phyloP scores from a whole-genome alignment of 1,140 invertebrate genomes.

The Dreissena rostriformis region DNA sequence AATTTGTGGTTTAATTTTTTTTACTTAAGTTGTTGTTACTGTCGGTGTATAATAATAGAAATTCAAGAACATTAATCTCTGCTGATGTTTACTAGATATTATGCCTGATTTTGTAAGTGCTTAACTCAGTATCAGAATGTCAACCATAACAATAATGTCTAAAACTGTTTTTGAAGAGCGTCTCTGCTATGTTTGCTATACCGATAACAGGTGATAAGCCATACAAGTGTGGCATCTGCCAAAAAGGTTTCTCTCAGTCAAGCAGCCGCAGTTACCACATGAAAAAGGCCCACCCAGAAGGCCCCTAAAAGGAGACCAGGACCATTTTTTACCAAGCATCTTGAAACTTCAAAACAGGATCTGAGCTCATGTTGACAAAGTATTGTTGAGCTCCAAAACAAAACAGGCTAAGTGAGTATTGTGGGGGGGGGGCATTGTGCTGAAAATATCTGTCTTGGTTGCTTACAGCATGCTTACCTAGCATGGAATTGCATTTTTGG shows the following conservation, averaged over 20 bases:
- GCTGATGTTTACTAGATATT: background rate
- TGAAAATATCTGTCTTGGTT: no score
- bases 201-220: slow-evolving; percentile 78
- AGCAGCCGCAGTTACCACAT: slow-evolving; percentile 45
- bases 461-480: no score
- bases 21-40: no score
- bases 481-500: no score
- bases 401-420: no score
- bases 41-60: no score
- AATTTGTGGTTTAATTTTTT: no score
- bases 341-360: no score
- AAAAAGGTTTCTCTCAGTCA: slow-evolving; percentile 61
- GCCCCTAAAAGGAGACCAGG: background rate
- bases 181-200: background rate
- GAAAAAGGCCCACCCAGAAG: slow-evolving; percentile 30
- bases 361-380: no score
- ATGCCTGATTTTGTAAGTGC: background rate
- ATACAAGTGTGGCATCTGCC: slow-evolving; percentile 72
- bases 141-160: background rate
- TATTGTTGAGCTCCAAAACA: no score
- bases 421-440: no score
- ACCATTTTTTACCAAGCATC: no score
- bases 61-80: background rate
- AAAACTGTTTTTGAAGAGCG: background rate
- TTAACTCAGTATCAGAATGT: background rate